A percentile compares a stretch with the other conserved stretches of the same genome.
Evolutionary conservation across 2,888 invertebrate genomes (phyloP).

Genomic region (Rhagophthalmus giganteus): DNA sequence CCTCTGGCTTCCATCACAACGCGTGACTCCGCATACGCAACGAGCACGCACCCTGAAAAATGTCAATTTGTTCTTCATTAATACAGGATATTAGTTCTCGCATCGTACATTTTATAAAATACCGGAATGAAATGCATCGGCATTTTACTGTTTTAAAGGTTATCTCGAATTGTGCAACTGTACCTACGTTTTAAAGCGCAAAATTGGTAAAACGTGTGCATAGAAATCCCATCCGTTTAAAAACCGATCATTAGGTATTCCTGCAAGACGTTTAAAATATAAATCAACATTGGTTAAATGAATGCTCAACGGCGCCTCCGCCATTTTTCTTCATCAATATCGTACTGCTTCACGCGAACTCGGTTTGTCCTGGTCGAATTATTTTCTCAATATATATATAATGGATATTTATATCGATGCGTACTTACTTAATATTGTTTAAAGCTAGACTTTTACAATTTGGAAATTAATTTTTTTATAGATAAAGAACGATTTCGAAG

Average conservation of each 20-base stretch:
- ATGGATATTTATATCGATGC: too few species aligned
- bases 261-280: conserved; percentile 47
- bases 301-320: conserved; percentile 39
- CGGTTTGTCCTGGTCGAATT: conserved; percentile 51
- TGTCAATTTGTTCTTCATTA: conserved; percentile 58
- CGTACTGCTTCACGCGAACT: conserved; percentile 48
- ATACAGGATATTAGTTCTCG: conserved; percentile 54
- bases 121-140: conserved; percentile 25
- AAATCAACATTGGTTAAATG: conserved; percentile 47
- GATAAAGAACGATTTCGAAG: too few species aligned
- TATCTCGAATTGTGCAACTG: conserved; percentile 13
- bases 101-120: conserved; percentile 47
- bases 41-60: conserved; percentile 56
- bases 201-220: neutral
- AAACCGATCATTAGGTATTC: conserved; percentile 45
- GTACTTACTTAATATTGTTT: too few species aligned
- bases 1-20: conserved; percentile 34
- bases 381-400: conserved; percentile 43
- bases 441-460: too few species aligned
- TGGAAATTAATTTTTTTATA: too few species aligned
- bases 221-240: conserved; percentile 1
- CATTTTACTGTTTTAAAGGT: conserved; percentile 28
- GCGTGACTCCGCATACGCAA: conserved; percentile 56
- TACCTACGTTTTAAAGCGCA: conserved; percentile 1
- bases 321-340: conserved; percentile 55